These are phyloP conservation scores for Hystrix brachyura DNA, from an alignment of 2,113 vertebrate species.

Conservation along the genomic window DNA sequence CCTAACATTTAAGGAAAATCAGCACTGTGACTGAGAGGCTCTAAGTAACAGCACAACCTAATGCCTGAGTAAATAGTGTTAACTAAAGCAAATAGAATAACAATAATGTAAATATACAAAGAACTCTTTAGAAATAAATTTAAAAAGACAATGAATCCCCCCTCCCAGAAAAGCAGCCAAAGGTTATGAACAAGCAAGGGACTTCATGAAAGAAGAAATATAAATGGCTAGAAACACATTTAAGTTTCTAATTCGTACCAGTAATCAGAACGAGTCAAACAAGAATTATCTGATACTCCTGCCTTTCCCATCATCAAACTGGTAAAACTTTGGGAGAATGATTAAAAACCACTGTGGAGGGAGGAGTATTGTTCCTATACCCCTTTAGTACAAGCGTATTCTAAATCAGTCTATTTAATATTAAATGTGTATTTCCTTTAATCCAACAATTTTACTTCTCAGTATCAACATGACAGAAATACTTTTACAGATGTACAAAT, in stretches of 20 bases:
- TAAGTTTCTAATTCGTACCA: background rate
- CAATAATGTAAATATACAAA: background rate
- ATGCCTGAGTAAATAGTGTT: background rate
- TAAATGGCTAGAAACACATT: background rate
- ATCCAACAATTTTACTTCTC: background rate
- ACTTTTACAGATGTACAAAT: constrained; percentile 10
- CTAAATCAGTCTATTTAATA: constrained; percentile 9
- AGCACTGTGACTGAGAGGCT: background rate
- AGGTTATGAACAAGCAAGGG: background rate
- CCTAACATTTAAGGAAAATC: background rate
- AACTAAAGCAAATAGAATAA: background rate
- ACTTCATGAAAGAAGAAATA: constrained; percentile 17
- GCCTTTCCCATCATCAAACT: background rate
- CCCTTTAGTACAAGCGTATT: background rate
- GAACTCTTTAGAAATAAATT: background rate
- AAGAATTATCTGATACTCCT: background rate
- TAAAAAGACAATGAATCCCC: background rate
- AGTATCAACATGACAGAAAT: background rate
- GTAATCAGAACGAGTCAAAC: background rate
- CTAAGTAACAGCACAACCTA: background rate
- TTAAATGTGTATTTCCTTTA: background rate
- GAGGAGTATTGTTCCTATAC: background rate
- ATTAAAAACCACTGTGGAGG: background rate
- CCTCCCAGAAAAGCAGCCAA: background rate
- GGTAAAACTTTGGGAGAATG: background rate